A percentile compares a stretch with the other conserved stretches of the same genome.
Conservation (phyloP, 2,797 vertebrate species). For the Pterois miles region DNA sequence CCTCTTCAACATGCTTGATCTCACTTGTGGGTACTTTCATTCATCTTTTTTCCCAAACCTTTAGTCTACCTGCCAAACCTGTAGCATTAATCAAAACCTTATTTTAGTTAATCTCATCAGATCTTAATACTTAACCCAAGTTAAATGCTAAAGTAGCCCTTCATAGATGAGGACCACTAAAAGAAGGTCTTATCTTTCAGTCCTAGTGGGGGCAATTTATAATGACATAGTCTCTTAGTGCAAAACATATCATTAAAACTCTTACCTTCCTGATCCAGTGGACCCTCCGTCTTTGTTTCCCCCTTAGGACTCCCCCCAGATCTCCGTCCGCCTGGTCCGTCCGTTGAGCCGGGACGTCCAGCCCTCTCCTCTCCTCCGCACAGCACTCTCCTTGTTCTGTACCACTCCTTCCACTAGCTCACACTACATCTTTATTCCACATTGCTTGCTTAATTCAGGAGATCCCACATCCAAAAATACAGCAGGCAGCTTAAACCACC, state of each 20-base stretch:
- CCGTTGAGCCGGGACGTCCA: slow-evolving; percentile 65
- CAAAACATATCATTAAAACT: slow-evolving; percentile 14
- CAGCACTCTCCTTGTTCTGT: slow-evolving; percentile 85
- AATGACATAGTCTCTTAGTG: background rate
- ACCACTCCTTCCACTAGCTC: slow-evolving; percentile 69
- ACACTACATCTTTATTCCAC: slow-evolving; percentile 89
- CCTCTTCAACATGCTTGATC: background rate
- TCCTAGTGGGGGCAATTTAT: background rate
- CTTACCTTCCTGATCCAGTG: slow-evolving; percentile 79
- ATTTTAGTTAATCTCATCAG: background rate
- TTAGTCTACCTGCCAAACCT: background rate
- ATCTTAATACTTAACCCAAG: background rate
- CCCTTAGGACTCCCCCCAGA: slow-evolving; percentile 40
- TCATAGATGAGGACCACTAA: background rate
- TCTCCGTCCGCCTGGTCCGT: slow-evolving; percentile 47
- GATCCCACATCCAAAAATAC: slow-evolving; percentile 84
- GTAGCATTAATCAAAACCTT: background rate
- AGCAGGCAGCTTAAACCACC: slow-evolving; percentile 60
- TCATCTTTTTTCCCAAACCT: background rate
- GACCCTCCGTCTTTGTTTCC: slow-evolving; percentile 62
- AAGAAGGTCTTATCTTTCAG: background rate
- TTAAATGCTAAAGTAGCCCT: background rate
- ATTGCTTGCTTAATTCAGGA: slow-evolving; percentile 79
- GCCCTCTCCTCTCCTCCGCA: slow-evolving; percentile 74
- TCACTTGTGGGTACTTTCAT: slow-evolving; percentile 15